Evolutionary conservation across 2,113 vertebrate genomes (phyloP).

Genomic region (Propithecus coquereli): DNA sequence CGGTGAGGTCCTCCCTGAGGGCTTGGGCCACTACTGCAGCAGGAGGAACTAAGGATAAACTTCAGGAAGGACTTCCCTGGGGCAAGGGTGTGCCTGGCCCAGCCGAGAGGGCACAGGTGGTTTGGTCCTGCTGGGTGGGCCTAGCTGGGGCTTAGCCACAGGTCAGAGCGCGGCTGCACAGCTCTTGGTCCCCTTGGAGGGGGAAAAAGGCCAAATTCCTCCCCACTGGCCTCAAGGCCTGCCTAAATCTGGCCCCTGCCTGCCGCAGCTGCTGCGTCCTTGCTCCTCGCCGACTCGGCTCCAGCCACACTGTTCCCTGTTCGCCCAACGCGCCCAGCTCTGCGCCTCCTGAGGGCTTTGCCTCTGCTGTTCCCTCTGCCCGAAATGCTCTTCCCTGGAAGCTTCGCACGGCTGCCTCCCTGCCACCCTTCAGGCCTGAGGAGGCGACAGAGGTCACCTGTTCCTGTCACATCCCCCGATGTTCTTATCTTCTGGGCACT

Average conservation of each 20-base stretch:
- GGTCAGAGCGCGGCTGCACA: neutral
- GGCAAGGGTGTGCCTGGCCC: neutral
- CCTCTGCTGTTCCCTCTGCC: neutral
- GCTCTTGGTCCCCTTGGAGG: no score
- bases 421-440: neutral
- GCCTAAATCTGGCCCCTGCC: neutral
- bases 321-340: accelerated
- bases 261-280: neutral
- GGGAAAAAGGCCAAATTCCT: neutral
- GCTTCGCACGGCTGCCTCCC: neutral
- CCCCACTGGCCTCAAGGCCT: neutral
- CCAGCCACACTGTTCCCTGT: neutral
- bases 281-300: neutral
- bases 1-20: neutral
- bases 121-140: neutral
- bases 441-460: neutral
- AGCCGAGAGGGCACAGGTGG: neutral
- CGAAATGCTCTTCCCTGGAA: neutral
- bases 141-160: neutral
- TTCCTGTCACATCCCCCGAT: no score
- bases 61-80: neutral
- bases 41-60: neutral
- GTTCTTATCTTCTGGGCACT: neutral
- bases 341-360: neutral
- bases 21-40: neutral